phyloP scores from a whole-genome alignment of 2,113 vertebrate genomes.

The Smithornis capensis region DNA sequence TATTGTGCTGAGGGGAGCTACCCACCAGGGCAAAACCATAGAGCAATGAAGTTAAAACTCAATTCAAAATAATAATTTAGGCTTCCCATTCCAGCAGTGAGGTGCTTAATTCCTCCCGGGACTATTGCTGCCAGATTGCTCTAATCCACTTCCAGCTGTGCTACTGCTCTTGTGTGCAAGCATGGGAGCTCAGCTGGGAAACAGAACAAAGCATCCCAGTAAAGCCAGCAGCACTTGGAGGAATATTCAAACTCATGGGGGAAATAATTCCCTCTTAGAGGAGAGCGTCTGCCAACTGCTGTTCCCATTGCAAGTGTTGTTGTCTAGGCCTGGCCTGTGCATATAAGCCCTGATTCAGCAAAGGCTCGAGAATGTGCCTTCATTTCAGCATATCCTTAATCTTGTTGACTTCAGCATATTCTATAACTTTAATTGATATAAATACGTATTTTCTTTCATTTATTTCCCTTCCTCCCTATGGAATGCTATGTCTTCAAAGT shows the following conservation, averaged over 20 bases:
- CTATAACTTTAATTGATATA: background rate
- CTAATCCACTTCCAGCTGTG: slow-evolving; percentile 62
- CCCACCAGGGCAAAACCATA: background rate
- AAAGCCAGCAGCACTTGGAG: slow-evolving; percentile 60
- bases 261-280: slow-evolving; percentile 46
- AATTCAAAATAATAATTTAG: slow-evolving; percentile 48
- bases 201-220: slow-evolving; percentile 59
- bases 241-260: slow-evolving; percentile 54
- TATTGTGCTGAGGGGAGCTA: background rate
- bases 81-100: slow-evolving; percentile 29
- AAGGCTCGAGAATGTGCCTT: background rate
- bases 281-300: slow-evolving; percentile 16
- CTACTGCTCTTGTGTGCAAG: slow-evolving; percentile 23
- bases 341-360: background rate
- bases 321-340: background rate
- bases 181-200: slow-evolving; percentile 49
- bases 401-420: background rate
- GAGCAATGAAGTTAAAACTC: slow-evolving; percentile 21
- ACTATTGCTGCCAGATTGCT: slow-evolving; percentile 48
- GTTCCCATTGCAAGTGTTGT: background rate
- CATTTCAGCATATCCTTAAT: background rate
- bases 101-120: slow-evolving; percentile 52
- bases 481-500: background rate
- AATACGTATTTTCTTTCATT: background rate
- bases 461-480: background rate